A percentile compares a stretch with the other conserved stretches of the same genome.
These are phyloP conservation scores for Linepithema humile DNA, from an alignment of 1,140 invertebrate species.

Conservation along the genomic window DNA sequence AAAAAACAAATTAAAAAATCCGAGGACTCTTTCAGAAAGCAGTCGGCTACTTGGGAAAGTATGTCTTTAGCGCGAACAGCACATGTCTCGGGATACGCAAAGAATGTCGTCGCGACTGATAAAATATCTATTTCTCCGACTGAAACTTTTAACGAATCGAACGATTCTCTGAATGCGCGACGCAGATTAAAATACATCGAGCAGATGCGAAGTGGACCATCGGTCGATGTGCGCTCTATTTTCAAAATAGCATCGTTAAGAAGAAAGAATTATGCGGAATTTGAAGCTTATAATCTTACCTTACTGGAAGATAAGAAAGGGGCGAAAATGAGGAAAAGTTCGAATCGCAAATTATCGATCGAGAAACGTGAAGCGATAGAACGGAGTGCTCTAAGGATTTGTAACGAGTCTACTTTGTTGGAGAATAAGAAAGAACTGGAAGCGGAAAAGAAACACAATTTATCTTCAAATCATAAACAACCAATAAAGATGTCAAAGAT, in stretches of 20 bases:
- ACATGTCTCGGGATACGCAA: conserved; percentile 5
- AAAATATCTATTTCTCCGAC: neutral
- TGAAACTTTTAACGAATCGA: neutral
- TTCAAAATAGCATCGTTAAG: neutral
- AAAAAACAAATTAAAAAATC: conserved; percentile 6
- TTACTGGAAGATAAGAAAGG: neutral
- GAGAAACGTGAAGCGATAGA: conserved; percentile 35
- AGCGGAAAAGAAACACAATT: neutral
- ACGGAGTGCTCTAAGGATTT: conserved; percentile 46
- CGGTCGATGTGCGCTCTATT: neutral
- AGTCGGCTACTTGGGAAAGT: conserved; percentile 1
- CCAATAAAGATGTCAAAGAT: neutral
- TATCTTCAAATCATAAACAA: neutral
- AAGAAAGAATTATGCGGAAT: conserved; percentile 7
- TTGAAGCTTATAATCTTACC: neutral
- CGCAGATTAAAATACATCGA: neutral
- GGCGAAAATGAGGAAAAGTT: neutral
- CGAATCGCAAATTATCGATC: neutral
- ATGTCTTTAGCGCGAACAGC: conserved; percentile 1
- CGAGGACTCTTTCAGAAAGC: neutral
- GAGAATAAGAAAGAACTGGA: conserved; percentile 52
- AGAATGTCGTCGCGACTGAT: neutral
- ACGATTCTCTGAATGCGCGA: neutral
- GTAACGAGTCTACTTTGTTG: conserved; percentile 54
- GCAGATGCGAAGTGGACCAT: neutral